Evolutionary conservation across 2,888 invertebrate species (phyloP).

Genomic region (Choreutis nemorana): DNA sequence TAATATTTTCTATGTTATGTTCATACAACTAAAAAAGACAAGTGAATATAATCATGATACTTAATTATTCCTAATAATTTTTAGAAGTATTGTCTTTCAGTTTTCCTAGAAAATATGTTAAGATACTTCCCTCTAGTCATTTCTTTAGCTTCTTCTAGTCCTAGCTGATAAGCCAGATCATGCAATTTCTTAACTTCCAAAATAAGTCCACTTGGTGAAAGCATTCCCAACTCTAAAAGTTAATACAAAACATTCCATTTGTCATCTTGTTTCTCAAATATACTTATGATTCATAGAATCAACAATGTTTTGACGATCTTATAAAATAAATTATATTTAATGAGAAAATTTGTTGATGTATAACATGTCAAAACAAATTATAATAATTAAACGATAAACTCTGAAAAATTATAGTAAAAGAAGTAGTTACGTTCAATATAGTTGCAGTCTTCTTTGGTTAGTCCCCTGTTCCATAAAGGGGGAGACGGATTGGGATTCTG

Average conservation of each 20-base stretch:
- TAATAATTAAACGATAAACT: no score
- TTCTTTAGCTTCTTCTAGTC: conserved; percentile 94
- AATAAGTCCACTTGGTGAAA: conserved; percentile 85
- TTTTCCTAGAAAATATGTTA: conserved; percentile 82
- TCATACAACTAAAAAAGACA: not conserved
- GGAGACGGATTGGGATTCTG: conserved; percentile 65
- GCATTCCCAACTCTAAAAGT: conserved; percentile 71
- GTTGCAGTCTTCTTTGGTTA: conserved; percentile 76
- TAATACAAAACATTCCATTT: no score
- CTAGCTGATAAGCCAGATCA: conserved; percentile 93
- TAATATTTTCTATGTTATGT: not conserved
- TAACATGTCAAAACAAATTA: no score
- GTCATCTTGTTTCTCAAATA: no score
- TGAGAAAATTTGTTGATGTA: not conserved
- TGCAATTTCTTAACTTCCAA: conserved; percentile 94
- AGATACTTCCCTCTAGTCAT: conserved; percentile 96
- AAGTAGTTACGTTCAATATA: conserved; percentile 78
- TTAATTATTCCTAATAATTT: no score
- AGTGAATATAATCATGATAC: no score
- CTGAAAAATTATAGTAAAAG: no score
- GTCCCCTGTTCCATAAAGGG: conserved; percentile 72
- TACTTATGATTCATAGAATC: no score
- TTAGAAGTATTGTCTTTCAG: conserved; percentile 16
- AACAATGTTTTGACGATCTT: no score
- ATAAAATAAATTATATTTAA: no score